Evolutionary conservation across 2,888 invertebrate genomes (phyloP).

Genomic region (Agrotis segetum): DNA sequence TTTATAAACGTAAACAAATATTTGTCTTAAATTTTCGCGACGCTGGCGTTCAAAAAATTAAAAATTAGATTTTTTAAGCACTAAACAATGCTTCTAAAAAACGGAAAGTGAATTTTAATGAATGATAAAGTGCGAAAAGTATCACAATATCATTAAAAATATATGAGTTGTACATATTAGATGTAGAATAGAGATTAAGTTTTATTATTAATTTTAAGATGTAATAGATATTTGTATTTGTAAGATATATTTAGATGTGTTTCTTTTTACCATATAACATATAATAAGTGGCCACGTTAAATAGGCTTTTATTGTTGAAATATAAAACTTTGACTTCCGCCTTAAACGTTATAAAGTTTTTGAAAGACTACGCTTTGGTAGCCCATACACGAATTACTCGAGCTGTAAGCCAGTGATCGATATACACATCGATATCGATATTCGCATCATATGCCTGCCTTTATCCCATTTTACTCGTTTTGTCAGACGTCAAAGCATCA

Average conservation of each 20-base stretch:
- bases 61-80: constrained; percentile 45
- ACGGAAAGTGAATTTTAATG: constrained; percentile 50
- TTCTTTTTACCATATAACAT: constrained; percentile 84
- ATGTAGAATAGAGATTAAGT: constrained; percentile 75
- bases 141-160: constrained; percentile 75
- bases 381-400: no score
- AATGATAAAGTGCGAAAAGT: constrained; percentile 57
- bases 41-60: constrained; percentile 62
- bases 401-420: no score
- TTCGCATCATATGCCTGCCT: no score
- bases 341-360: constrained; percentile 3
- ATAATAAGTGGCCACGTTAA: constrained; percentile 65
- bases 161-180: constrained; percentile 84
- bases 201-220: constrained; percentile 79
- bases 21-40: constrained; percentile 33
- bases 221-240: constrained; percentile 83
- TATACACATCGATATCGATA: no score
- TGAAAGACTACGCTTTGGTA: not conserved
- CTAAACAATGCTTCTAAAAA: constrained; percentile 38
- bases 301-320: constrained; percentile 32
- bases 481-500: no score
- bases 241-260: constrained; percentile 87
- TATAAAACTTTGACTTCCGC: constrained; percentile 3
- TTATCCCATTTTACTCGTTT: no score
- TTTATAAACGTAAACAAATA: constrained; percentile 22